Evolutionary conservation across 2,888 invertebrate species (phyloP).

Genomic region (Eristalinus sepulchralis): DNA sequence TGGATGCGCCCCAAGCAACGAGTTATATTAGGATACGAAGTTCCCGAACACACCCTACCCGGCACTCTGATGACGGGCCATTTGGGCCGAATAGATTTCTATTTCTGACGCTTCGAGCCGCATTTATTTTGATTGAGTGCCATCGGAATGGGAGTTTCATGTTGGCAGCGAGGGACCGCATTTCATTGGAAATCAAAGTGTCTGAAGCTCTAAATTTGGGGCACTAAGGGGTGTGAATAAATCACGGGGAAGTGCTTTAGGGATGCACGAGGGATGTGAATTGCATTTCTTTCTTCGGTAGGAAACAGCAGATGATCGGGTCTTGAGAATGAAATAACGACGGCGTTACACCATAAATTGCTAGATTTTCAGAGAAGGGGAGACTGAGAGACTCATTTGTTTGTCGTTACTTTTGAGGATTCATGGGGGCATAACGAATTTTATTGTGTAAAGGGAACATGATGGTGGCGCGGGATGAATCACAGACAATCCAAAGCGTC

Average conservation of each 20-base stretch:
- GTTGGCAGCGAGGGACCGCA: background rate
- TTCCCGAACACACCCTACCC: background rate
- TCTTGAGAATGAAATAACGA: background rate
- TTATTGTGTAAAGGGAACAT: no score
- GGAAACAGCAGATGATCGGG: background rate
- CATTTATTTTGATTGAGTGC: background rate
- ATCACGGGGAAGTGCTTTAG: background rate
- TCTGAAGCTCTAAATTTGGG: background rate
- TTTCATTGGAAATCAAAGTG: background rate
- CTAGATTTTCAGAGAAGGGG: no score
- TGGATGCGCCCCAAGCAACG: background rate
- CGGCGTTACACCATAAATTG: background rate
- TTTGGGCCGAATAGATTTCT: constrained; percentile 60
- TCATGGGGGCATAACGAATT: no score
- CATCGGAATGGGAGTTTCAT: background rate
- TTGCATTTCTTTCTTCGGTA: background rate
- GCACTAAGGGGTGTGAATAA: background rate
- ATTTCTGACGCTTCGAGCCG: constrained; percentile 29
- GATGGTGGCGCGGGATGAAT: no score
- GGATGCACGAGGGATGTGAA: background rate
- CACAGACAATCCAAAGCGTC: no score
- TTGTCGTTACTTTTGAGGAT: no score
- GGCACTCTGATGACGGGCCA: background rate
- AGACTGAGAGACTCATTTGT: no score
- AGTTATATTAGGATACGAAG: background rate